These are phyloP conservation scores for Polypedilum vanderplanki DNA, from an alignment of 1,140 invertebrate genomes.

Conservation along the genomic window DNA sequence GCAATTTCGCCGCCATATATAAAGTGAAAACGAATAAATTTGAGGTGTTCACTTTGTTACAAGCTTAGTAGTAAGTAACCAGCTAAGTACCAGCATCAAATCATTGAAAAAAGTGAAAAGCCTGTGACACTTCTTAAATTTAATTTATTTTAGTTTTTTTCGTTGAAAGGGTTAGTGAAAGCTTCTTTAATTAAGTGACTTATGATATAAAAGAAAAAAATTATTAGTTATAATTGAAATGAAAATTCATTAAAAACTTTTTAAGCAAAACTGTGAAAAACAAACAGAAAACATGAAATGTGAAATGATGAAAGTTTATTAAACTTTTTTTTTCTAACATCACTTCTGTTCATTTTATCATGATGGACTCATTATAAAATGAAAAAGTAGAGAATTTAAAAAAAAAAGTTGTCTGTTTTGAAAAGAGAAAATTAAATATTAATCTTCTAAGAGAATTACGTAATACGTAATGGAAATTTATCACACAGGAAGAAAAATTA, in stretches of 20 bases:
- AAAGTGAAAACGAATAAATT: slow-evolving; percentile 29
- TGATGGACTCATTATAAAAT: no score
- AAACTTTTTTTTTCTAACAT: no score
- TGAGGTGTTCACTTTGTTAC: slow-evolving; percentile 27
- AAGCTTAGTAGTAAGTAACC: slow-evolving; percentile 26
- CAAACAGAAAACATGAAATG: no score
- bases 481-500: no score
- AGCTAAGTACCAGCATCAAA: slow-evolving; percentile 24
- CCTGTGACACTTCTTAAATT: slow-evolving; percentile 1
- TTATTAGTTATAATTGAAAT: background rate
- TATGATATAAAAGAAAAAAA: background rate
- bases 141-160: background rate
- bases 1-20: background rate
- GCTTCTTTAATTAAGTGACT: background rate
- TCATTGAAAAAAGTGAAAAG: background rate
- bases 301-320: no score
- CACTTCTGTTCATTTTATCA: no score
- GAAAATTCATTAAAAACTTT: background rate
- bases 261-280: background rate
- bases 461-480: no score
- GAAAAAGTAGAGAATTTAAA: no score
- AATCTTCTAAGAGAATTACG: no score
- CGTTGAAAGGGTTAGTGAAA: slow-evolving; percentile 9
- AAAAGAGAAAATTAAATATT: no score
- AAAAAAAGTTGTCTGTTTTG: no score